Evolutionary conservation across 2,113 vertebrate genomes (phyloP).

Genomic region (Sminthopsis crassicaudata): DNA sequence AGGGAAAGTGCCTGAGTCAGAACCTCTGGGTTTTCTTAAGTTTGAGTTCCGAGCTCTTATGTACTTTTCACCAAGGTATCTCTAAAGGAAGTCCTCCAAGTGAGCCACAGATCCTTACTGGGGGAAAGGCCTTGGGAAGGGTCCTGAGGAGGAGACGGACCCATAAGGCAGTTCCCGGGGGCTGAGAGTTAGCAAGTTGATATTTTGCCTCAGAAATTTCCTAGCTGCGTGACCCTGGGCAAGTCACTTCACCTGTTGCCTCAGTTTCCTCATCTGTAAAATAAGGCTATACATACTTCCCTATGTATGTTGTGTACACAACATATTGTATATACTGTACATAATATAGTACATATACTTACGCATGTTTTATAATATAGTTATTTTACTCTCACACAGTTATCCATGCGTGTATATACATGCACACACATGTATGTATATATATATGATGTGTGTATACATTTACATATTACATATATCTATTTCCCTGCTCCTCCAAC

Average conservation of each 20-base stretch:
- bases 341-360: no score
- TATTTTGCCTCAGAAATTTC: background rate
- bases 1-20: background rate
- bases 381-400: background rate
- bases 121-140: background rate
- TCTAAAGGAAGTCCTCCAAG: background rate
- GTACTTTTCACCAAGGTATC: background rate
- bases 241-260: background rate
- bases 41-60: no score
- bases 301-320: no score
- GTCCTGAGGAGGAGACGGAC: background rate
- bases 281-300: no score
- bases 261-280: background rate
- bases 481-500: background rate
- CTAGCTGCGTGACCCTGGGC: background rate
- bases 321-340: no score
- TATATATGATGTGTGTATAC: background rate
- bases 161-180: background rate
- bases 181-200: background rate
- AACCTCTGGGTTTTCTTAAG: background rate
- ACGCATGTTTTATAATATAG: no score
- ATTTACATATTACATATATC: background rate
- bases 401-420: background rate
- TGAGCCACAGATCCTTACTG: background rate
- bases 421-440: background rate